Evolutionary conservation across 2,797 vertebrate species (phyloP).

Genomic region (Acrossocheilus wenchowensis): DNA sequence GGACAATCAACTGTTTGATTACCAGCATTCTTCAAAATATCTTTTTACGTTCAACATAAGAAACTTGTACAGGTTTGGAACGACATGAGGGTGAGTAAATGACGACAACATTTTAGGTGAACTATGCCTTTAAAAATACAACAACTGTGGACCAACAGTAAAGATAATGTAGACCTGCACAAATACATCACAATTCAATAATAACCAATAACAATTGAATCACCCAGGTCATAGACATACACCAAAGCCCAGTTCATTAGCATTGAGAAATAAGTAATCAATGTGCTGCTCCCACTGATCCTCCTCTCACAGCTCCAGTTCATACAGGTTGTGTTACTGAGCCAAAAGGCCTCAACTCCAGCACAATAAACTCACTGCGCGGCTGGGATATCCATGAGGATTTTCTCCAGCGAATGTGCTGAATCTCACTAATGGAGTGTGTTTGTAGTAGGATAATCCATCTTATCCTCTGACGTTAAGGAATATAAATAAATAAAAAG

Average conservation of each 20-base stretch:
- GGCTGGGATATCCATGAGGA: constrained; percentile 52
- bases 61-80: too few species aligned
- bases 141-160: not conserved
- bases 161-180: not conserved
- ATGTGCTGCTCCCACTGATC: not conserved
- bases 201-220: not conserved
- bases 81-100: too few species aligned
- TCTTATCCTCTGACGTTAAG: constrained; percentile 51
- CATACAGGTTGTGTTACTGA: not conserved
- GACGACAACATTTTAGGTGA: not conserved
- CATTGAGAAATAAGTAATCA: constrained; percentile 11
- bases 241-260: not conserved
- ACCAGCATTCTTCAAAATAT: too few species aligned
- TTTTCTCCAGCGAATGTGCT: constrained; percentile 51
- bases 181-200: not conserved
- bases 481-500: constrained; percentile 22
- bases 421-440: constrained; percentile 48
- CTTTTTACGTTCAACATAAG: too few species aligned
- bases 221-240: not conserved
- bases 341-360: constrained; percentile 13
- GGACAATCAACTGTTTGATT: too few species aligned
- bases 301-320: not conserved
- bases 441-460: constrained; percentile 55
- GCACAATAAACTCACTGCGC: constrained; percentile 32
- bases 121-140: not conserved